These are phyloP conservation scores for Plestiodon gilberti DNA, from an alignment of 2,113 vertebrate species.

Conservation along the genomic window DNA sequence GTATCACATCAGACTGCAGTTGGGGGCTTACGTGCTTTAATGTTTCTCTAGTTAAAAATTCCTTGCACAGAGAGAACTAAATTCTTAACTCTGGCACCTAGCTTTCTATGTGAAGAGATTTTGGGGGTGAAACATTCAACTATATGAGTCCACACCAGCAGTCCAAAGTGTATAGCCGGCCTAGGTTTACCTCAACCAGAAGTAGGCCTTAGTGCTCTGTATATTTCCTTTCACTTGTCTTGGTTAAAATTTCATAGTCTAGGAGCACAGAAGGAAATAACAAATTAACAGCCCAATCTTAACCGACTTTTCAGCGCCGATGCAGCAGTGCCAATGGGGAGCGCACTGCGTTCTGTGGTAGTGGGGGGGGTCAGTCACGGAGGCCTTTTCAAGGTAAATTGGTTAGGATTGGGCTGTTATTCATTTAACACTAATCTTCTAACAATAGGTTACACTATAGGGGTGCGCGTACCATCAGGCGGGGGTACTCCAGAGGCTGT, in stretches of 20 bases:
- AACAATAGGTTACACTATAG: too few species aligned
- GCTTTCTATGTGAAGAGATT: background rate
- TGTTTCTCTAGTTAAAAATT: background rate
- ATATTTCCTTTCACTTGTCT: background rate
- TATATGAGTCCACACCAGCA: background rate
- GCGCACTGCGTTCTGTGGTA: too few species aligned
- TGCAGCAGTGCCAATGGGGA: too few species aligned
- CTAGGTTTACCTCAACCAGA: background rate
- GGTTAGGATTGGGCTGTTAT: too few species aligned
- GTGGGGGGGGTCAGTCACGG: too few species aligned
- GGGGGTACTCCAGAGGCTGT: too few species aligned
- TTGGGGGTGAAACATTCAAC: too few species aligned
- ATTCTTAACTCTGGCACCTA: background rate
- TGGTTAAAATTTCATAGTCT: slow-evolving; percentile 1
- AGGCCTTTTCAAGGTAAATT: too few species aligned
- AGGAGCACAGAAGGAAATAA: background rate
- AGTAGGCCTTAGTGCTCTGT: background rate
- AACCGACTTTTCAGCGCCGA: too few species aligned
- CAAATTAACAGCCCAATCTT: too few species aligned
- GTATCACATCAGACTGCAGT: background rate
- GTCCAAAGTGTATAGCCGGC: background rate
- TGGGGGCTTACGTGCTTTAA: background rate
- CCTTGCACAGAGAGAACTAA: background rate
- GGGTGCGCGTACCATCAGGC: too few species aligned
- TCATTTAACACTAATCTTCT: slow-evolving; percentile 1